A percentile compares a stretch with the other conserved stretches of the same genome.
Conservation (phyloP, 2,113 vertebrate genomes). For the Promerops cafer region DNA sequence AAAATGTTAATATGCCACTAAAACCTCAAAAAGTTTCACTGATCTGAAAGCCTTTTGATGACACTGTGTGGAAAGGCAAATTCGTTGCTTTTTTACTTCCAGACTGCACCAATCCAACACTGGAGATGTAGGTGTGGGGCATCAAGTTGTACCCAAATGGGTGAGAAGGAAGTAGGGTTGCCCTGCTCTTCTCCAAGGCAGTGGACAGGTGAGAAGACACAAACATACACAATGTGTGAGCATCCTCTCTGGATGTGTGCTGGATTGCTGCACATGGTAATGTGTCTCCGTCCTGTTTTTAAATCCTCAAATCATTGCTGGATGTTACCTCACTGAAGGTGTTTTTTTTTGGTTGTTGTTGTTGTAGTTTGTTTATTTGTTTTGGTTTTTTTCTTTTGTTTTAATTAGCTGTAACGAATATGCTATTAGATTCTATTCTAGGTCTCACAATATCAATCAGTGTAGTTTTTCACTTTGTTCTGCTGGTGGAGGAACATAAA, state of each 20-base stretch:
- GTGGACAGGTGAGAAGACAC: not conserved
- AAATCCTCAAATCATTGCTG: not conserved
- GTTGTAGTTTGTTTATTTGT: not conserved
- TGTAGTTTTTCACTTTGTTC: not conserved
- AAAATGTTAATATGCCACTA: not conserved
- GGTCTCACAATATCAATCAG: not conserved
- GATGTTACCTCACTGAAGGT: not conserved
- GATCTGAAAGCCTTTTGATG: not conserved
- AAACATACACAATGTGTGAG: fast-evolving
- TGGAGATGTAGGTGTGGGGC: not conserved
- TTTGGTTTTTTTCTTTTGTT: not conserved
- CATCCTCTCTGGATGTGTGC: not conserved
- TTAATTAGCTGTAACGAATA: not conserved
- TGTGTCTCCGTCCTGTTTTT: not conserved
- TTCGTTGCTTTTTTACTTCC: not conserved
- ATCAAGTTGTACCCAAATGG: not conserved
- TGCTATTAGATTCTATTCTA: not conserved
- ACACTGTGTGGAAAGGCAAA: not conserved
- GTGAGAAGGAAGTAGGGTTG: not conserved
- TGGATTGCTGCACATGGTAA: not conserved
- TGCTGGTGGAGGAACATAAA: not conserved
- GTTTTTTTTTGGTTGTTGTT: not conserved
- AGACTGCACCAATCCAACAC: not conserved
- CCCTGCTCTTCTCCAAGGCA: not conserved
- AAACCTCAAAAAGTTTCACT: not conserved